phyloP scores from a whole-genome alignment of 2,797 vertebrate species.

The Eleutherodactylus coqui region DNA sequence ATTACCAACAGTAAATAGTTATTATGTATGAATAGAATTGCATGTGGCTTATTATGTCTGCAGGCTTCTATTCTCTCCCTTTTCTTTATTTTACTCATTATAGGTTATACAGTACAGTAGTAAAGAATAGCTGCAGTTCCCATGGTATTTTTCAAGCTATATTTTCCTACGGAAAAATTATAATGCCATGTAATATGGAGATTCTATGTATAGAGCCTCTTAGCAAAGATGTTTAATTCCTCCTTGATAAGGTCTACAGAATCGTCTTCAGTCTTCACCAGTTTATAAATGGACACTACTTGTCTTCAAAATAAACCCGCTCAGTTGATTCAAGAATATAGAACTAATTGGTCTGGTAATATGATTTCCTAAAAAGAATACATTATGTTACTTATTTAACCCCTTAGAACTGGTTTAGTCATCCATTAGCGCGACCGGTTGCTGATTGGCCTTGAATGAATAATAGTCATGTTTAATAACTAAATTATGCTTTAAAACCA shows the following conservation, averaged over 20 bases:
- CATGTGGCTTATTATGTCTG: slow-evolving; percentile 54
- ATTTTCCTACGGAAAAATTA: slow-evolving; percentile 18
- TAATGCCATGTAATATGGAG: background rate
- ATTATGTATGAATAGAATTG: slow-evolving; percentile 53
- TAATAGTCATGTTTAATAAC: too few relatives aligned
- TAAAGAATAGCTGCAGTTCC: slow-evolving; percentile 44
- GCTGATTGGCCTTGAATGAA: too few relatives aligned
- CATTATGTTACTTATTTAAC: slow-evolving; percentile 3
- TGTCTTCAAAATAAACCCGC: background rate
- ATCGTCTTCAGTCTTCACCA: background rate
- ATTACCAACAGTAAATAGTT: slow-evolving; percentile 57
- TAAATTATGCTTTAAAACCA: too few relatives aligned
- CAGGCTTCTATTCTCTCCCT: slow-evolving; percentile 28
- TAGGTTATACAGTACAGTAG: slow-evolving; percentile 37
- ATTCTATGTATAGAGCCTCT: background rate
- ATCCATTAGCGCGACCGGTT: too few relatives aligned
- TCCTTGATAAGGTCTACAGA: background rate
- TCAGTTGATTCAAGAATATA: background rate
- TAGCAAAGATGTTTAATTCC: background rate
- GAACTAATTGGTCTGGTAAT: background rate
- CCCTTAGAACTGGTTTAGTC: background rate
- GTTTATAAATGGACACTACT: background rate
- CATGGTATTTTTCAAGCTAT: slow-evolving; percentile 9
- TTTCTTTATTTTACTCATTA: slow-evolving; percentile 37
- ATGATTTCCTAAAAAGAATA: background rate